Percentiles rank a stretch among this genome's conserved stretches.
These are phyloP conservation scores for Thinocorus orbignyianus DNA, from an alignment of 2,113 vertebrate genomes.

Conservation along the genomic window DNA sequence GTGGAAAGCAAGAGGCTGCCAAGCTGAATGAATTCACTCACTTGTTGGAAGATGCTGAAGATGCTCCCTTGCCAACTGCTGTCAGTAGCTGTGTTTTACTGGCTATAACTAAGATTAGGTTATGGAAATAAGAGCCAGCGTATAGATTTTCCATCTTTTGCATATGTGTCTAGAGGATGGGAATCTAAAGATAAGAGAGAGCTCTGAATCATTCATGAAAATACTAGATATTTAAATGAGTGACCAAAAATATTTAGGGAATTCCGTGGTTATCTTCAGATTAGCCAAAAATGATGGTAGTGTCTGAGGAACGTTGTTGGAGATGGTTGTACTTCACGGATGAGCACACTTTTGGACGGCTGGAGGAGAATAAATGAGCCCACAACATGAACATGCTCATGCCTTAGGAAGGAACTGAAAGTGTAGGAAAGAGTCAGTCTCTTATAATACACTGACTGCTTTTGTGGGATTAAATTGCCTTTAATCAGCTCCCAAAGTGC, in stretches of 20 bases:
- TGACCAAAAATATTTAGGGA: background rate
- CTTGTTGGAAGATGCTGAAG: background rate
- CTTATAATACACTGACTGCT: background rate
- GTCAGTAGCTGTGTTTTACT: background rate
- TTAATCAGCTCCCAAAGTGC: slow-evolving; percentile 1
- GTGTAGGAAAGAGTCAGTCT: background rate
- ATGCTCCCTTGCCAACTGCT: background rate
- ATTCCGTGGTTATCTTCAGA: background rate
- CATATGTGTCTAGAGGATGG: background rate
- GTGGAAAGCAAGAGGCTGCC: background rate
- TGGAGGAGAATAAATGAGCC: background rate
- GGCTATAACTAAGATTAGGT: background rate
- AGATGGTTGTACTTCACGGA: background rate
- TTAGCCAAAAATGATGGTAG: background rate
- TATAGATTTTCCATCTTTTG: background rate
- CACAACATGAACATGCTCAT: background rate
- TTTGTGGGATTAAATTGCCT: slow-evolving; percentile 13
- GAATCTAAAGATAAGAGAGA: background rate
- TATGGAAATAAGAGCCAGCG: background rate
- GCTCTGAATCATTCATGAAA: background rate
- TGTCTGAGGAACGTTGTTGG: background rate
- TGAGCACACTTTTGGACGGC: background rate
- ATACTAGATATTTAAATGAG: background rate
- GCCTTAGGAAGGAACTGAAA: background rate
- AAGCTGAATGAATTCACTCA: background rate